Evolutionary conservation across 2,888 invertebrate species (phyloP), one percentile per base, ranked within the genome.

Genomic region (Drosophila incognita): DNA sequence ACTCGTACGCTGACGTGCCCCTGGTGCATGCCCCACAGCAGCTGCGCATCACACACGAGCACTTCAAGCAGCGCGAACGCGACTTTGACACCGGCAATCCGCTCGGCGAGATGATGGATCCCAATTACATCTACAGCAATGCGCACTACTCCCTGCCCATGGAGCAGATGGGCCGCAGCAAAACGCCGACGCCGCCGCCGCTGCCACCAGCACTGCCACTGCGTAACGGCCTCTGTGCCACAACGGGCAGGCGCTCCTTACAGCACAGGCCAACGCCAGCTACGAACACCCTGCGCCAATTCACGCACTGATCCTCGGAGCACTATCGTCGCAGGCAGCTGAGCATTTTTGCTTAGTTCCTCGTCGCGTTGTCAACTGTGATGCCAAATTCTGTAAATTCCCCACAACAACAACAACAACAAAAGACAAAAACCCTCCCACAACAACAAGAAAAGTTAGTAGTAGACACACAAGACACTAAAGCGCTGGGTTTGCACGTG

Each of bases 71-170:
- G 51, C 91, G 90, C 31, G 82, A 87, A 1, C 71, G 76, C 58
- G 72, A 85, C 76, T 71, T 89, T 74, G 66, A 88, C 60, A 74
- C 81, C 72, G 74, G 90, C 61, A 67, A 27, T 24, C 36, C 80
- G 54, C 35, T 63, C 51, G 78, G 82, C 74, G 93, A 93, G 49
- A 87, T 92, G 48, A 83, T 93, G 79, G 93, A 93, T 79, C 90
- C 92, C 53, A 93, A 93, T 68, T 93, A 93, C 59, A 92, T 93
- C 54, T 93, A 93, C 71, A 92, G 92, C 76, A 93, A 93, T 70
- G 87, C 93, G 4, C 93, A 93, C 65, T 93, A 93, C 54, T 93
- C 93, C 13, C 69, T 93, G 88, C 93, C 93, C 4, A 68, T 93
- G 60, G 93, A 93, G 81, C 92, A 93, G 64, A 65, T 87, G 68